Base-by-base conservation (phyloP, 2,888 invertebrate genomes). In the Dynastes tityus region DNA sequence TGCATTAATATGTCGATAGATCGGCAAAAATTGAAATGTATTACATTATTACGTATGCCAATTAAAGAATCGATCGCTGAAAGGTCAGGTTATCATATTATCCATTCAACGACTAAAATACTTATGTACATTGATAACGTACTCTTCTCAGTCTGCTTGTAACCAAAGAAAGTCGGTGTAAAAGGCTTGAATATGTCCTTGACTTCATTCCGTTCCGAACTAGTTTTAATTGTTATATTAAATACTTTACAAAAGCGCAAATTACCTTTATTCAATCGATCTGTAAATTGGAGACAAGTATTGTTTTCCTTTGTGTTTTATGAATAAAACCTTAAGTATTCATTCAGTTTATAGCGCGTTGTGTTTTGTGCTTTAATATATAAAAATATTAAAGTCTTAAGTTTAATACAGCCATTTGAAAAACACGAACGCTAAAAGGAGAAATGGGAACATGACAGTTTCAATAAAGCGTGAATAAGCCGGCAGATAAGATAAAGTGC, bases 11-110 rank as follows among this genome's bases (percentile, higher is more conserved):
- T 55, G 16, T 58, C 9, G n/a, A 22, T 58, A 29, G 63, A 63
- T 29, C 63, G 63, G 3, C 32, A 63, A 63, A 63, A 63, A 32
- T 63, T 29, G 13, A 63, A 63, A 63, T 63, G 63, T 13, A 63
- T n/a, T 27, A 58, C 55, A 58, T 29, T 63, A n/a, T 32, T 32
- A 29, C 63, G 27, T 63, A 63, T 5, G 29, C 32, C 63, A 63
- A 63, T 63, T 22, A 61, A 8, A 22, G 29, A 55, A 13, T n/a
- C 32, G 63, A 63, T 63, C 27, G 32, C 29, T 27, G 32, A 63
- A 29, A 63, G 63, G 63, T 63, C 63, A 63, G 63, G 63, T 63
- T 29, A 63, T 32, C 63, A 32, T 11, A 63, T 63, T 63, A 63
- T 63, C 3, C 11, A 63, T 63, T 63, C 29, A 32, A 13, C 29